Conservation (phyloP, 1,140 invertebrate genomes). For the Halesus radiatus region DNA sequence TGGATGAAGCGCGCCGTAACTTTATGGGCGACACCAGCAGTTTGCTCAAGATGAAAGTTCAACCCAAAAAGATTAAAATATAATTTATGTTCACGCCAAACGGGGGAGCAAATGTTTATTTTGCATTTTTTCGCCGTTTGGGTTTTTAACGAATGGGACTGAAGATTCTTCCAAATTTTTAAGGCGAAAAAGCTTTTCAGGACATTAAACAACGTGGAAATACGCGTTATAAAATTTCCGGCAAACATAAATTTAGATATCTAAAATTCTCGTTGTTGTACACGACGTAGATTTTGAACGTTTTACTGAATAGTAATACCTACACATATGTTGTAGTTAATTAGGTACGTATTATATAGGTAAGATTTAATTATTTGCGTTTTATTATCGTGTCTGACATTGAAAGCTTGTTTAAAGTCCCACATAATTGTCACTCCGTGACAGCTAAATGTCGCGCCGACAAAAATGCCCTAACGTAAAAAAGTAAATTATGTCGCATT, state of each 20-base stretch:
- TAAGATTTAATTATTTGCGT: neutral
- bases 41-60: slow-evolving; percentile 57
- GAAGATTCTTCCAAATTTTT: neutral
- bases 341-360: too few relatives aligned
- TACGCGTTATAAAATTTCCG: too few relatives aligned
- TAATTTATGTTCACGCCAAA: slow-evolving; percentile 57
- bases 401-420: too few relatives aligned
- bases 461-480: too few relatives aligned
- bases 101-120: slow-evolving; percentile 44
- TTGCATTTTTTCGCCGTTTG: slow-evolving; percentile 41
- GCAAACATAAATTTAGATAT: too few relatives aligned
- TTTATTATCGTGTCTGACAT: neutral
- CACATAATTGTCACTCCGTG: too few relatives aligned
- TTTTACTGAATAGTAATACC: neutral
- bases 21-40: slow-evolving; percentile 57
- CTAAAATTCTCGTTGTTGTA: too few relatives aligned
- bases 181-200: neutral
- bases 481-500: too few relatives aligned
- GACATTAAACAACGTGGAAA: too few relatives aligned
- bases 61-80: slow-evolving; percentile 54
- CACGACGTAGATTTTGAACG: too few relatives aligned
- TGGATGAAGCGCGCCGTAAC: slow-evolving; percentile 40
- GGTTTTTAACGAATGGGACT: slow-evolving; percentile 23
- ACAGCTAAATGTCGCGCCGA: too few relatives aligned
- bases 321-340: neutral